Percentiles rank a stretch among this genome's conserved stretches.
These are phyloP conservation scores for Apteryx owenii DNA, from an alignment of 2,113 vertebrate species.

Conservation along the genomic window DNA sequence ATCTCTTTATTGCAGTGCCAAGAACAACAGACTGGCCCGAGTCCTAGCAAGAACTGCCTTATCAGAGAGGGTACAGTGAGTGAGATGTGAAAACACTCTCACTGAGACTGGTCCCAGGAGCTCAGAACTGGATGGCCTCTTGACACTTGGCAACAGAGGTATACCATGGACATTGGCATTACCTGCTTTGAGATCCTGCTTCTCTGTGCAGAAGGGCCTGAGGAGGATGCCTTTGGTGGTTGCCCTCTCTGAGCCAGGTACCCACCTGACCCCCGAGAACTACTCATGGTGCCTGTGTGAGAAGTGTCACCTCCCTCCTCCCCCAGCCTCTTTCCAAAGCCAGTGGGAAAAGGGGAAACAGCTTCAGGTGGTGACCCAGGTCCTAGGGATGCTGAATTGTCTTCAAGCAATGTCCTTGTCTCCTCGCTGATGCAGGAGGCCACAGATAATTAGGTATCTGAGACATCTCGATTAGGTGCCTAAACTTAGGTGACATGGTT, in stretches of 20 bases:
- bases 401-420: not conserved
- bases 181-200: not conserved
- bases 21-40: not conserved
- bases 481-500: not conserved
- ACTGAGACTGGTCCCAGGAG: not conserved
- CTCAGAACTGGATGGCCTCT: not conserved
- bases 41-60: not conserved
- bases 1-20: not conserved
- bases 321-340: not conserved
- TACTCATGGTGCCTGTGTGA: not conserved
- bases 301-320: not conserved
- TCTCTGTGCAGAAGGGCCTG: not conserved
- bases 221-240: not conserved
- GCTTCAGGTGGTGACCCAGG: not conserved
- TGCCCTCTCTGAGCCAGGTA: not conserved
- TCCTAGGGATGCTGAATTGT: not conserved
- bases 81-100: not conserved
- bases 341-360: not conserved
- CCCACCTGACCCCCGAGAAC: not conserved
- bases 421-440: not conserved
- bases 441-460: not conserved
- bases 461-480: not conserved
- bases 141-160: not conserved
- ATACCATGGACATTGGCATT: rapidly evolving
- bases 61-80: not conserved